phyloP scores from a whole-genome alignment of 2,888 invertebrate genomes.

The Lucinisca nassula region DNA sequence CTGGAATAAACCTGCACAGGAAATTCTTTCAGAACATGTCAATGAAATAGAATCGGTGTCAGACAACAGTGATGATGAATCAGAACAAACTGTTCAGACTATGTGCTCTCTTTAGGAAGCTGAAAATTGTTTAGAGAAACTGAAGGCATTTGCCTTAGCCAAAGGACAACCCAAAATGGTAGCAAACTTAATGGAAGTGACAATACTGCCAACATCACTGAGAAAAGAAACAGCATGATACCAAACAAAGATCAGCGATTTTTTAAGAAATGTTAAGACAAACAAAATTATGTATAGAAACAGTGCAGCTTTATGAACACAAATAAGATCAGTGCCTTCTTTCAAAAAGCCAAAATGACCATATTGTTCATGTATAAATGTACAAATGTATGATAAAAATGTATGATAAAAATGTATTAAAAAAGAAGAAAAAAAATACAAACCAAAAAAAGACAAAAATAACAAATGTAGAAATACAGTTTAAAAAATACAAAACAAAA shows the following conservation, averaged over 20 bases:
- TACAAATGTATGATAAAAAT: no score
- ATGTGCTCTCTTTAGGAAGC: neutral
- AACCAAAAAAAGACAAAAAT: no score
- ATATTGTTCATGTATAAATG: no score
- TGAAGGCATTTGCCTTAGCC: neutral
- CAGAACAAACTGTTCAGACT: neutral
- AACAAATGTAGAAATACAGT: no score
- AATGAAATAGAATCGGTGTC: neutral
- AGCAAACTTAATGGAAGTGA: neutral
- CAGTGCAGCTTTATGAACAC: no score
- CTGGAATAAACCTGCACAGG: conserved; percentile 17
- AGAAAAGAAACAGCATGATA: neutral
- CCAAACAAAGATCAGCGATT: neutral
- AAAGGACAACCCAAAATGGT: neutral
- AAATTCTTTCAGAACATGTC: neutral
- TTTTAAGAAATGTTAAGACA: neutral
- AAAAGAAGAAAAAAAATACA: no score
- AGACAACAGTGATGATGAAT: conserved; percentile 22
- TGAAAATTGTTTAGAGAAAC: neutral
- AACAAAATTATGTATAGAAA: no score
- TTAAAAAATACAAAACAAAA: no score
- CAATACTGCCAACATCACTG: neutral
- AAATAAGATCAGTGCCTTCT: no score
- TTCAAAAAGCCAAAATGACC: no score
- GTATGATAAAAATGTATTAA: no score